Conservation (phyloP, 2,113 vertebrate species). For the Lophotis ruficrista region DNA sequence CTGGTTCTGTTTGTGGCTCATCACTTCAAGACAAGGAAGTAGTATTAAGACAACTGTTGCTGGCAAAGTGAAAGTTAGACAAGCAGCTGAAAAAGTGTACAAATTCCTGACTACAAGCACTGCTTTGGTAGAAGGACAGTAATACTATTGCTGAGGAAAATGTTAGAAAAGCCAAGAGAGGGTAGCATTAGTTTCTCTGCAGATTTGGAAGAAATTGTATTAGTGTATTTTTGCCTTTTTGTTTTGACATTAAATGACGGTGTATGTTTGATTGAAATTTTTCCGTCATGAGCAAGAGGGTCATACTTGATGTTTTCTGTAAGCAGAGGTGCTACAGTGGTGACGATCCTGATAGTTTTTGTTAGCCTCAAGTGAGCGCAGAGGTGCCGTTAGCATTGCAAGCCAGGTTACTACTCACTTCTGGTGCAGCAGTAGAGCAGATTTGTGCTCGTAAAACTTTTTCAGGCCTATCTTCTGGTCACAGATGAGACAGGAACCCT, state of each 20-base stretch:
- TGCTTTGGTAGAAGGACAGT: background rate
- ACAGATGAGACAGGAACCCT: background rate
- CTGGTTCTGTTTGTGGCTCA: background rate
- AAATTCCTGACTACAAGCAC: background rate
- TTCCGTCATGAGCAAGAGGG: background rate
- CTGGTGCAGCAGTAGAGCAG: background rate
- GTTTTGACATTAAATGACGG: background rate
- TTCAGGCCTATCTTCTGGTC: background rate
- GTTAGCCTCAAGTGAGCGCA: background rate
- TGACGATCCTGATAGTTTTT: background rate
- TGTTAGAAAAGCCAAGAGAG: background rate
- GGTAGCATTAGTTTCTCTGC: background rate
- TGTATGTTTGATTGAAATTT: background rate
- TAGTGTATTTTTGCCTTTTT: background rate
- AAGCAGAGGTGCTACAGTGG: background rate
- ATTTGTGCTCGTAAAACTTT: background rate
- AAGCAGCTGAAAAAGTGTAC: background rate
- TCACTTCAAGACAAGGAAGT: background rate
- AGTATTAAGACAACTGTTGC: background rate
- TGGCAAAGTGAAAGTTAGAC: background rate
- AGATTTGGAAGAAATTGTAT: background rate
- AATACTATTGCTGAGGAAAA: background rate
- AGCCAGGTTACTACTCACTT: background rate
- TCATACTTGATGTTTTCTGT: rapidly evolving
- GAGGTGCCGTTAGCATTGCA: background rate